Conservation (phyloP, 2,113 vertebrate species). For the Aepyceros melampus region DNA sequence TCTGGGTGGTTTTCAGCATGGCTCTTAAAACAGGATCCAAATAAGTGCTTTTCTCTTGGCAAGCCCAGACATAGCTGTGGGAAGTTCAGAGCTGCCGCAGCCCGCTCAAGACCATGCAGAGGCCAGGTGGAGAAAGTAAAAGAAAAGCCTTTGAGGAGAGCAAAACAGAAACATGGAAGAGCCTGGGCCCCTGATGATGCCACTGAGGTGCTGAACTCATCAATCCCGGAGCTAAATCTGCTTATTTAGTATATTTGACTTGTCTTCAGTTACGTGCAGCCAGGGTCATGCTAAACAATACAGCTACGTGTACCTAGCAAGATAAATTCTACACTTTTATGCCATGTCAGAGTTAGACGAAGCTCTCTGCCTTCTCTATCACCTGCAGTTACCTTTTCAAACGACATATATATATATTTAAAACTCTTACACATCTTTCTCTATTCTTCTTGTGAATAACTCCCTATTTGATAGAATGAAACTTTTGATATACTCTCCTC, state of each 20-base stretch:
- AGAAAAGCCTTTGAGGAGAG: neutral
- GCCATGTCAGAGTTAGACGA: neutral
- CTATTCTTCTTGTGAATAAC: neutral
- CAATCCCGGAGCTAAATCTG: neutral
- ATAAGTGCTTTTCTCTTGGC: neutral
- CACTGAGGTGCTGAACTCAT: neutral
- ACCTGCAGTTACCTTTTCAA: neutral
- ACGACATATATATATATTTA: neutral
- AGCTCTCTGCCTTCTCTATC: neutral
- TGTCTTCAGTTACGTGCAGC: neutral
- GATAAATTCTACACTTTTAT: neutral
- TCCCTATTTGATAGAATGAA: neutral
- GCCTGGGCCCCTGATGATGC: neutral
- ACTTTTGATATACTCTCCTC: neutral
- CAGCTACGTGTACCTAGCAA: rapidly evolving
- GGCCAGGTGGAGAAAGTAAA: neutral
- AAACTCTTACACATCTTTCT: neutral
- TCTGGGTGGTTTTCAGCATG: neutral
- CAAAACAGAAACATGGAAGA: neutral
- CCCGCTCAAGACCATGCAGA: neutral
- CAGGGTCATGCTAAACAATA: neutral
- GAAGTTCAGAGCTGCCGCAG: neutral
- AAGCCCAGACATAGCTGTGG: neutral
- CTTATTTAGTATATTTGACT: neutral
- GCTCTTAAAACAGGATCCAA: neutral